Evolutionary conservation across 2,888 invertebrate genomes (phyloP).

Genomic region (Rhopalosiphum nymphaeae): DNA sequence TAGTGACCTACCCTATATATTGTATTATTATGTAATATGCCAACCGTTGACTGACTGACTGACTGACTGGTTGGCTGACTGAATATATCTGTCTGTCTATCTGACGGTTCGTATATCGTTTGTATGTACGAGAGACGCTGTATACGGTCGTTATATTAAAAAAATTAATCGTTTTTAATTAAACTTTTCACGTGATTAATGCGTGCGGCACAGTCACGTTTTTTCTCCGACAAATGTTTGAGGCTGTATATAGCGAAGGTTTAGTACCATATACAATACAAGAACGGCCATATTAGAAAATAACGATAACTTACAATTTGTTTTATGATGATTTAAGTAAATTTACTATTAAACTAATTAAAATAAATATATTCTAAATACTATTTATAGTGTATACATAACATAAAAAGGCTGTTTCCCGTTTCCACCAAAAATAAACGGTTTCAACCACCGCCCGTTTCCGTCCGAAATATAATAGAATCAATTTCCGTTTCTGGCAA

Average conservation of each 20-base stretch:
- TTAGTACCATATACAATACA: background rate
- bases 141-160: constrained; percentile 24
- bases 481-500: background rate
- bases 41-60: background rate
- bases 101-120: background rate
- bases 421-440: background rate
- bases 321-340: background rate
- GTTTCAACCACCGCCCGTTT: background rate
- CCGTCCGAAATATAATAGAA: background rate
- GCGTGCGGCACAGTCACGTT: background rate
- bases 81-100: background rate
- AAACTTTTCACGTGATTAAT: constrained; percentile 49
- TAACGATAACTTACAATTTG: background rate
- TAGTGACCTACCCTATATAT: background rate
- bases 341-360: background rate
- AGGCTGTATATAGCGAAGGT: background rate
- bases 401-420: background rate
- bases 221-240: background rate
- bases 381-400: background rate
- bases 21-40: background rate
- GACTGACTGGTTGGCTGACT: too few relatives aligned
- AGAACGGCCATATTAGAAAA: background rate
- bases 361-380: background rate
- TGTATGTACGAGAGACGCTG: background rate
- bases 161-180: constrained; percentile 58